These are phyloP conservation scores for Vulpes lagopus DNA, from an alignment of 2,113 vertebrate genomes.

Conservation along the genomic window DNA sequence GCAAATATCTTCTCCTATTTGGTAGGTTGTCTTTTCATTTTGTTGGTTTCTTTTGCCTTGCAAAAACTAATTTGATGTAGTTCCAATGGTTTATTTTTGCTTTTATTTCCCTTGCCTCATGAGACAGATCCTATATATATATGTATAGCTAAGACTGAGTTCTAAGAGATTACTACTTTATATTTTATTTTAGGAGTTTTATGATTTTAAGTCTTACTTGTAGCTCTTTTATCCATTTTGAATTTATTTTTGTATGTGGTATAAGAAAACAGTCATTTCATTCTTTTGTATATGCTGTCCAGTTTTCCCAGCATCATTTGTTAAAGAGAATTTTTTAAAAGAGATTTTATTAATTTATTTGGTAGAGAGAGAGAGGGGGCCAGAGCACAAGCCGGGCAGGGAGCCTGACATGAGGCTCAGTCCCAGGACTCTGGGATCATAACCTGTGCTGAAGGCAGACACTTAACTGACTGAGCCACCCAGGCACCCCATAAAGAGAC, in stretches of 20 bases:
- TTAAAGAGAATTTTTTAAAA: neutral
- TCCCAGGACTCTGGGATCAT: no score
- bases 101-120: neutral
- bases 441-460: neutral
- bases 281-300: neutral
- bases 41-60: neutral
- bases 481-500: neutral
- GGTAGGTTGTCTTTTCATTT: neutral
- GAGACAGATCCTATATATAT: neutral
- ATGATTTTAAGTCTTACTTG: neutral
- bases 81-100: neutral
- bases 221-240: neutral
- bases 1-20: neutral
- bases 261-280: neutral
- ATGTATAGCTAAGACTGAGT: neutral
- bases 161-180: neutral
- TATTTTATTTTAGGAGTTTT: neutral
- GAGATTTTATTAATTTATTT: neutral
- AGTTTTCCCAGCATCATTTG: neutral
- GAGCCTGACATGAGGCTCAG: no score
- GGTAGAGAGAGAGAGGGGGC: neutral
- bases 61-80: neutral
- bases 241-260: neutral
- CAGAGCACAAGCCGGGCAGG: no score
- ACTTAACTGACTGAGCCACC: neutral